Percentiles rank a stretch among this genome's conserved stretches.
phyloP scores from a whole-genome alignment of 1,140 invertebrate genomes.

The Asobara japonica region DNA sequence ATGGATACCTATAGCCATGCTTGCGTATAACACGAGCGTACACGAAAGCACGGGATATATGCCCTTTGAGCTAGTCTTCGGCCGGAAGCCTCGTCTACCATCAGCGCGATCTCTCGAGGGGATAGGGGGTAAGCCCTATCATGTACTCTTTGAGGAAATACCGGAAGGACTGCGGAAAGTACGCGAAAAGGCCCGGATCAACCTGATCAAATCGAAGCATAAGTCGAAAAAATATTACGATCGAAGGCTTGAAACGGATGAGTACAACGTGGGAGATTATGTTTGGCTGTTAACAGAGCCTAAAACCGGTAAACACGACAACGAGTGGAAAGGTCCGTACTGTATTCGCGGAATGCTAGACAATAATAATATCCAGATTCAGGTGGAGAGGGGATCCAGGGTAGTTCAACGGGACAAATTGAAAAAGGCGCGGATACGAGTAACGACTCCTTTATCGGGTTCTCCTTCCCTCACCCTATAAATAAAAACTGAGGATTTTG shows the following conservation, averaged over 20 bases:
- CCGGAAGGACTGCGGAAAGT: neutral
- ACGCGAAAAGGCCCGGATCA: neutral
- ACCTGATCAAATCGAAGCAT: constrained; percentile 8
- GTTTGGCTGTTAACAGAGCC: constrained; percentile 7
- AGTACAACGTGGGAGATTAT: neutral
- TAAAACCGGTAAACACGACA: neutral
- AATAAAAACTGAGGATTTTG: too few species aligned
- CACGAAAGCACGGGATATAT: constrained; percentile 13
- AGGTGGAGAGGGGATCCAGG: neutral
- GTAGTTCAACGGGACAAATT: neutral
- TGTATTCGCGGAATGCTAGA: neutral
- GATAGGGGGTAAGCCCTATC: neutral
- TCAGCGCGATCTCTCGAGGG: neutral
- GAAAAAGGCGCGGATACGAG: neutral
- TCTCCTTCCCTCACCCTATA: too few species aligned
- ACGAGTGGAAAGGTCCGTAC: constrained; percentile 5
- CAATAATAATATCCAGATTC: neutral
- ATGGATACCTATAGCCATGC: neutral
- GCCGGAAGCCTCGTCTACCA: neutral
- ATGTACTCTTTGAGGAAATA: neutral
- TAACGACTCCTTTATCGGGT: too few species aligned
- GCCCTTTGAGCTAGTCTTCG: constrained; percentile 6
- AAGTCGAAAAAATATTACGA: constrained; percentile 16
- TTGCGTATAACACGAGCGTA: neutral
- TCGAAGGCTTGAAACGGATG: neutral